These are phyloP conservation scores for Microchrysa polita DNA, from an alignment of 2,888 invertebrate genomes.

Conservation along the genomic window DNA sequence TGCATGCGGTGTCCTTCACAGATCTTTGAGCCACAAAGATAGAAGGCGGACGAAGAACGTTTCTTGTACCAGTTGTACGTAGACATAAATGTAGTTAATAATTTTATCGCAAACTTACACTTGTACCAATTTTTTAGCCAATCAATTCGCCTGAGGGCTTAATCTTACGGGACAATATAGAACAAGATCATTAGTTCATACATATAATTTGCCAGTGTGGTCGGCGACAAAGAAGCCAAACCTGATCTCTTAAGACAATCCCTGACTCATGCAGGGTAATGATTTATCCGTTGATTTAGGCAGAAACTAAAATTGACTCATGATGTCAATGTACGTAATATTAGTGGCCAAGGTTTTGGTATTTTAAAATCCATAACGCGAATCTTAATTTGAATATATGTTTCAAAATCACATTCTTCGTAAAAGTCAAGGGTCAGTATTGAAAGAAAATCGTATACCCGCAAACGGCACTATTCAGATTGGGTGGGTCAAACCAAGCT, in stretches of 20 bases:
- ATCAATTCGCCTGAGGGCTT: slow-evolving; percentile 21
- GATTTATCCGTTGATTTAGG: slow-evolving; percentile 2
- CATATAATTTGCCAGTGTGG: not conserved
- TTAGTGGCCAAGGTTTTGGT: not conserved
- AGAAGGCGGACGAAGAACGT: not conserved
- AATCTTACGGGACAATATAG: slow-evolving; percentile 2
- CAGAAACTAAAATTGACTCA: slow-evolving; percentile 26
- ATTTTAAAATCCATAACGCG: not conserved
- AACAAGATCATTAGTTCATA: slow-evolving; percentile 9
- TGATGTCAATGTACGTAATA: not conserved
- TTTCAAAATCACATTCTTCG: not conserved
- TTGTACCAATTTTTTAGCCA: not conserved
- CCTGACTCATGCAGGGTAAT: not conserved
- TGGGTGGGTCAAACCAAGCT: not conserved
- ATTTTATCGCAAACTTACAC: not conserved
- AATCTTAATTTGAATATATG: slow-evolving; percentile 3
- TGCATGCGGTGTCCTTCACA: slow-evolving; percentile 19
- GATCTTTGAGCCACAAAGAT: not conserved
- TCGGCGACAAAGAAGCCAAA: not conserved
- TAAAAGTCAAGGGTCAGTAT: slow-evolving; percentile 25
- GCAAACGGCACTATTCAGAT: not conserved
- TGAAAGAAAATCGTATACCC: slow-evolving; percentile 11
- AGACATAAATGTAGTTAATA: no score
- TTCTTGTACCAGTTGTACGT: no score
- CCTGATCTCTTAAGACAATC: not conserved